phyloP scores from a whole-genome alignment of 2,113 vertebrate species.

The Oriolus oriolus region DNA sequence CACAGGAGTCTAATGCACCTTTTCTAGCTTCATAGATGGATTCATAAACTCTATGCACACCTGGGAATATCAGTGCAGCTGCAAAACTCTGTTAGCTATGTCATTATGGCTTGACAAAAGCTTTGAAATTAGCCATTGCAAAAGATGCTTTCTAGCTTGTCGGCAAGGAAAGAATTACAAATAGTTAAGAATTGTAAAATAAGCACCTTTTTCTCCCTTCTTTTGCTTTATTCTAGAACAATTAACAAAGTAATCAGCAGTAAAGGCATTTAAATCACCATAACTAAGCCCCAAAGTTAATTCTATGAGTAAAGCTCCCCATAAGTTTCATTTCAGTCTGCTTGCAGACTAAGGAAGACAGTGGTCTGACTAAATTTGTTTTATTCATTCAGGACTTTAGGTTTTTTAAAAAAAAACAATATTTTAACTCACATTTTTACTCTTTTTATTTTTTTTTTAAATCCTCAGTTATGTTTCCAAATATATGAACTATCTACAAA shows the following conservation, averaged over 20 bases:
- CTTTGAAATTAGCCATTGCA: background rate
- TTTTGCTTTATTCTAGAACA: background rate
- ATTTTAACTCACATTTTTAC: background rate
- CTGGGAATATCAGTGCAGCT: background rate
- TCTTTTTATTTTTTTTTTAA: background rate
- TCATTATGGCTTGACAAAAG: background rate
- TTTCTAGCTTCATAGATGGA: background rate
- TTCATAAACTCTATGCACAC: background rate
- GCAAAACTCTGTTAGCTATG: background rate
- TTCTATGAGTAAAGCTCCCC: background rate
- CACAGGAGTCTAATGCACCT: background rate
- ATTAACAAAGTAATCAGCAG: background rate
- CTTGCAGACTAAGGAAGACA: background rate
- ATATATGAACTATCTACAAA: background rate
- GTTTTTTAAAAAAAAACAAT: background rate
- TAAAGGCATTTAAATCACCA: background rate
- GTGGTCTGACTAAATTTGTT: background rate
- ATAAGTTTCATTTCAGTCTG: background rate
- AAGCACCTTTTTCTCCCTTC: fast-evolving
- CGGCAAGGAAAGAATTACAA: background rate
- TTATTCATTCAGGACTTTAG: background rate
- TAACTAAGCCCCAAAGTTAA: background rate
- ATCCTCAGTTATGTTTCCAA: background rate
- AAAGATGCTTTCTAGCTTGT: background rate
- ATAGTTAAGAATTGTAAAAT: background rate